Conservation (phyloP, 2,113 vertebrate genomes). For the Porphyrio hochstetteri region DNA sequence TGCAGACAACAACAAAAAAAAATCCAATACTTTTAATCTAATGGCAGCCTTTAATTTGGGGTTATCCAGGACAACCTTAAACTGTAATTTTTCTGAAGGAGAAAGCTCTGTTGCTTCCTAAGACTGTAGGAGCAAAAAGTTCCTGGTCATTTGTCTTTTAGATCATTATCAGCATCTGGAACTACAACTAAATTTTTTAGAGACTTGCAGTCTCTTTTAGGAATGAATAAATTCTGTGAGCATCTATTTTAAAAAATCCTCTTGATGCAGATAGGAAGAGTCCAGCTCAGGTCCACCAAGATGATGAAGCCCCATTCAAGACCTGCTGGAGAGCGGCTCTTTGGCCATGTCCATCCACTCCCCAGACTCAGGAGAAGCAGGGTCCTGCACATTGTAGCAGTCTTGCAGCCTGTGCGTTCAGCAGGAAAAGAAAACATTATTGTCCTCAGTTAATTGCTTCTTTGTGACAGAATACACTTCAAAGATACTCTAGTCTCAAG, state of each 20-base stretch:
- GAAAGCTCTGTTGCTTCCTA: background rate
- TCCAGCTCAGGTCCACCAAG: too few relatives aligned
- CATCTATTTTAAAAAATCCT: background rate
- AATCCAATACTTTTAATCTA: background rate
- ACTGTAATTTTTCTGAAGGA: background rate
- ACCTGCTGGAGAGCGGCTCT: accelerated
- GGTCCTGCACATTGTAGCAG: background rate
- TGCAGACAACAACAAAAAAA: background rate
- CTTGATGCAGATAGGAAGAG: background rate
- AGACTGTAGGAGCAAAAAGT: background rate
- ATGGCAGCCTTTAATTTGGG: background rate
- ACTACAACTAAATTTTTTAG: background rate
- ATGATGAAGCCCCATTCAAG: background rate
- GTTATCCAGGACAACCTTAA: background rate
- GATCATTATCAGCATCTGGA: background rate
- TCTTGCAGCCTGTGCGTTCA: background rate
- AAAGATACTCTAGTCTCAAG: constrained; percentile 50
- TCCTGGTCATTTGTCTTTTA: background rate
- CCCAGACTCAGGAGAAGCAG: accelerated
- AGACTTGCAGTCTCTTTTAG: background rate
- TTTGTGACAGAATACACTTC: constrained; percentile 49
- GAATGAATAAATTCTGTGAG: background rate
- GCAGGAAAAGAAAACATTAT: background rate
- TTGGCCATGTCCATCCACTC: accelerated
- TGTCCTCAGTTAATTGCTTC: constrained; percentile 58